Base-by-base conservation (phyloP, 2,888 invertebrate species). In the Xestia c-nigrum region DNA sequence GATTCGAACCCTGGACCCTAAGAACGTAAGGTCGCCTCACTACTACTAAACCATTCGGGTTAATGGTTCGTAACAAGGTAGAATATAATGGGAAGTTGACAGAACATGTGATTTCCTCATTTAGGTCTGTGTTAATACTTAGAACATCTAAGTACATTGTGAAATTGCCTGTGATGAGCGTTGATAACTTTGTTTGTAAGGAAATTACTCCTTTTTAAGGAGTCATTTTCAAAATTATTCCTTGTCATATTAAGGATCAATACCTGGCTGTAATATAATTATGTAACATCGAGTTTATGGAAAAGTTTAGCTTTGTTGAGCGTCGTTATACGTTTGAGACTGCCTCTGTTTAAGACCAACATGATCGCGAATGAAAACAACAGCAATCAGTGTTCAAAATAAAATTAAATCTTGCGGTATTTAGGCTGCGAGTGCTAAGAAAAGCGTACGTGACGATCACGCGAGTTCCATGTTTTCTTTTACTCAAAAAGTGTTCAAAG, bases 31-130 rank as follows among this genome's bases (percentile, higher is more conserved):
- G 31, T 3, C 1, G 31, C 31, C 31, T 31, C 31, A 31, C 31
- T 31, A 31, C 31, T 31, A 31, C 31, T 31, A 31, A 31, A 31
- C 31, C 31, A 31, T 31, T 31, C 3, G 31, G 31, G 31, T 31
- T 31, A 80, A 85, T 84, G 73, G 69, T 16, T 38, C 65, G 50
- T 76, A 76, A 85, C 64, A 46, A 80, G 68, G n/a, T n/a, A 59
- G 16, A 50, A 43, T 12, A 63, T 71, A 73, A 57, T 75, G 66
- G 57, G 31, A 64, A 21, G 21, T 65, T 67, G 59, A 57, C 38
- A 50, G 66, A 63, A 55, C 74, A 66, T 83, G 69, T 77, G 50
- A 83, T 86, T 81, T 80, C 40, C 67, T 66, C 46, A 75, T 78
- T 84, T 47, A 12, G 3, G 67, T 66, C 61, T 70, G 71, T 68